Conservation (phyloP, 2,113 vertebrate genomes). For the Aegotheles bennettii region DNA sequence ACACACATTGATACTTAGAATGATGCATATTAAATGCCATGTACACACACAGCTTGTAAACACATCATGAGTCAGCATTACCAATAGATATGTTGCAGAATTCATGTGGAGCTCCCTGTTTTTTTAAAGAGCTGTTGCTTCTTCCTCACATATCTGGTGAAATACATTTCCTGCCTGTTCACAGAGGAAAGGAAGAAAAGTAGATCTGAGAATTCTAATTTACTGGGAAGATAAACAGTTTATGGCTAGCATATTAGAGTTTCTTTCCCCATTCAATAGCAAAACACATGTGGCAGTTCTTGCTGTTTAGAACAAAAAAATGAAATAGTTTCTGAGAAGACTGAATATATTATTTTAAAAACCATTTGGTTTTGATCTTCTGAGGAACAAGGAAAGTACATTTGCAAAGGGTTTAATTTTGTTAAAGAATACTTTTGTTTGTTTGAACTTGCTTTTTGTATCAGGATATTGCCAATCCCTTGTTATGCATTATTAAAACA, state of each 20-base stretch:
- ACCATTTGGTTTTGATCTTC: neutral
- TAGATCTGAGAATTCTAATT: neutral
- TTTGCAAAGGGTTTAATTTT: neutral
- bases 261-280: neutral
- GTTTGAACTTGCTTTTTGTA: slow-evolving; percentile 6
- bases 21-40: neutral
- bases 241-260: neutral
- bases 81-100: neutral
- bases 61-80: neutral
- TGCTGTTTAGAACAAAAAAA: neutral
- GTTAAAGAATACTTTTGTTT: neutral
- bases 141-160: neutral
- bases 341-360: neutral
- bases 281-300: neutral
- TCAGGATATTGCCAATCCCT: neutral
- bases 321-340: neutral
- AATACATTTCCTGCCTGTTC: neutral
- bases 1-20: neutral
- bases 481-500: slow-evolving; percentile 12
- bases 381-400: neutral
- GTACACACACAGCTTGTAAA: neutral
- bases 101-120: neutral
- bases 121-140: neutral
- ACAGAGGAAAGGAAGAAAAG: neutral
- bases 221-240: neutral